Evolutionary conservation across 2,888 invertebrate genomes (phyloP).

Genomic region (Athalia cordata): DNA sequence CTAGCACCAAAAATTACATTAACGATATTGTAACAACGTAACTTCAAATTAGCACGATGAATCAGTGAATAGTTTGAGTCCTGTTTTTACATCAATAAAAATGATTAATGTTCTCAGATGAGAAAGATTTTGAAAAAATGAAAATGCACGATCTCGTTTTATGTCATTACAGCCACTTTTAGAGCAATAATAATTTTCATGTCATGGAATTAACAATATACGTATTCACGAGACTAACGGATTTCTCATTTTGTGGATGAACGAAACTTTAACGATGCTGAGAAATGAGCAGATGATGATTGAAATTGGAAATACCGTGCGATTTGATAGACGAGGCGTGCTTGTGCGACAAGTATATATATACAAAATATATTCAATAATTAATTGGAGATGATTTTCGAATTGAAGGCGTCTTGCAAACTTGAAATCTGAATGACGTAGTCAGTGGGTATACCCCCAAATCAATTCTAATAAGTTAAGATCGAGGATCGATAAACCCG

Average conservation of each 20-base stretch:
- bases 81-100: not conserved
- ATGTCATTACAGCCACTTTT: no score
- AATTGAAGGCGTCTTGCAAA: conserved; percentile 1
- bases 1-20: no score
- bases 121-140: not conserved
- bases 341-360: not conserved
- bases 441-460: not conserved
- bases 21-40: no score
- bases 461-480: conserved; percentile 23
- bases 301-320: no score
- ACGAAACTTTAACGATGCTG: not conserved
- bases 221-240: conserved; percentile 12
- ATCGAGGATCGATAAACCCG: conserved; percentile 19
- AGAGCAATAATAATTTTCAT: conserved; percentile 4
- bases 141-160: not conserved
- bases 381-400: not conserved
- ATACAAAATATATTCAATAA: not conserved
- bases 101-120: not conserved
- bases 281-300: no score
- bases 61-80: not conserved
- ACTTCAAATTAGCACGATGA: not conserved
- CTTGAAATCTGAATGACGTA: conserved; percentile 15
- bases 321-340: not conserved
- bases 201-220: not conserved
- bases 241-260: conserved; percentile 1